Evolutionary conservation across 2,113 vertebrate genomes (phyloP).

Genomic region (Sminthopsis crassicaudata): DNA sequence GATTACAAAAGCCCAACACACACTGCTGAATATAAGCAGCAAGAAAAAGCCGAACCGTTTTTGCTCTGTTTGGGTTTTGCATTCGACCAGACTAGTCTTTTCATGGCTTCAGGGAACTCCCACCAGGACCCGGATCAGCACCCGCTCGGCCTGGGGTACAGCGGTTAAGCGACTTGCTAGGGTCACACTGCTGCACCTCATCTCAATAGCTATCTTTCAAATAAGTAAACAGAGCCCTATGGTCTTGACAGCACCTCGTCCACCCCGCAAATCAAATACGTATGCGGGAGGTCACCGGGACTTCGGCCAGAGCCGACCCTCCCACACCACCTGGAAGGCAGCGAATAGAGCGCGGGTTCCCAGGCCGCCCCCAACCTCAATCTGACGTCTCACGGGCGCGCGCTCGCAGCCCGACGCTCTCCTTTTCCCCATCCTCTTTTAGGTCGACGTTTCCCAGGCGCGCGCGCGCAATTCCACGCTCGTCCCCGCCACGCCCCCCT

Average conservation of each 20-base stretch:
- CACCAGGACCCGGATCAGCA: neutral
- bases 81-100: neutral
- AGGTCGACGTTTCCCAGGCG: neutral
- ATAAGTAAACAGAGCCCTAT: neutral
- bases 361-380: fast-evolving
- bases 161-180: too few relatives aligned
- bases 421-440: neutral
- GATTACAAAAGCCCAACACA: neutral
- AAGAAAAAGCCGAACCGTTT: neutral
- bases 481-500: neutral
- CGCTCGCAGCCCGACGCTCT: neutral
- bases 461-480: neutral
- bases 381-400: too few relatives aligned
- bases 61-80: neutral
- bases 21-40: neutral
- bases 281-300: neutral
- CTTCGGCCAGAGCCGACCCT: neutral
- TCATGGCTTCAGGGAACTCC: neutral
- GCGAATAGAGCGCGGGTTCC: too few relatives aligned
- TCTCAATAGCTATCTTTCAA: too few relatives aligned
- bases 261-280: neutral
- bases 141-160: neutral
- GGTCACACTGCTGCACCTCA: neutral
- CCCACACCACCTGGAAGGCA: fast-evolving
- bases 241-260: too few relatives aligned